These are phyloP conservation scores for Orientallactaga sibirica DNA, from an alignment of 2,797 vertebrate genomes.

Conservation along the genomic window DNA sequence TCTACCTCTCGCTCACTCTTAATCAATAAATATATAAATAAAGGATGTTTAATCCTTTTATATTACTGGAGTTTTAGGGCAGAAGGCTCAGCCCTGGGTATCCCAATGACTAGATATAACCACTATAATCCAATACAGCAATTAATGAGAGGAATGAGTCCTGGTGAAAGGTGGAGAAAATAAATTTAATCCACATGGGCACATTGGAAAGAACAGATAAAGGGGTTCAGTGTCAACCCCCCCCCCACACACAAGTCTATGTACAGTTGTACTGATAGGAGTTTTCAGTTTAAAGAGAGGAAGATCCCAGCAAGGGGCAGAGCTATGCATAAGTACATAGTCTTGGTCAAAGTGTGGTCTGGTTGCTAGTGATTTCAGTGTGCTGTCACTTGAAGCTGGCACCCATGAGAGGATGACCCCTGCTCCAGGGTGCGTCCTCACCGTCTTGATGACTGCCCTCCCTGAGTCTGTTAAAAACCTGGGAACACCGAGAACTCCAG, in stretches of 20 bases:
- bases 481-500: too few species aligned
- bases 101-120: not conserved
- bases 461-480: too few species aligned
- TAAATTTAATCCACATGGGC: not conserved
- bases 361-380: not conserved
- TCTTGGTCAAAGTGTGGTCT: not conserved
- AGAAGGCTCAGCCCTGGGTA: not conserved
- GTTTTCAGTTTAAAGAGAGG: not conserved
- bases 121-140: not conserved
- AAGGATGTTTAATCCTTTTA: not conserved
- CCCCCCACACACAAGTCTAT: not conserved
- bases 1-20: too few species aligned
- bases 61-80: not conserved
- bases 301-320: not conserved
- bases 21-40: too few species aligned
- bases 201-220: not conserved
- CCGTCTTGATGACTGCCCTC: too few species aligned
- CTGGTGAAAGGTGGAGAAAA: not conserved
- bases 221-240: too few species aligned
- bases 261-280: not conserved
- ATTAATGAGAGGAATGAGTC: not conserved
- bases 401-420: not conserved
- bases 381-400: not conserved
- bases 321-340: too few species aligned
- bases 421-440: not conserved